A percentile compares a stretch with the other conserved stretches of the same genome.
These are phyloP conservation scores for Mionectes macconnelli DNA, from an alignment of 2,113 vertebrate species.

Conservation along the genomic window DNA sequence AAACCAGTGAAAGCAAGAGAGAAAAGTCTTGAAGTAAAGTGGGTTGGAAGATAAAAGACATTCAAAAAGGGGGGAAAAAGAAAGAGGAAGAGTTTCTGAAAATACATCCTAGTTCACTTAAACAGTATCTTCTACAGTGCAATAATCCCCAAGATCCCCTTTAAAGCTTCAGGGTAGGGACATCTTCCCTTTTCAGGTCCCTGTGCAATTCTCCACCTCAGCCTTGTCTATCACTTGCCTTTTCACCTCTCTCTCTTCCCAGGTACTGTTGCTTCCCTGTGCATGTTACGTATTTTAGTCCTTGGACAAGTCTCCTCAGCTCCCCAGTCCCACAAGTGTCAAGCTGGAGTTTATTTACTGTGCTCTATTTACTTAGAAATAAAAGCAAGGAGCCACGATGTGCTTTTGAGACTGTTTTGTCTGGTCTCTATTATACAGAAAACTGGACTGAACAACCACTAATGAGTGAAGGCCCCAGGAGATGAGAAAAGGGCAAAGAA, in stretches of 20 bases:
- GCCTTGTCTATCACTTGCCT: not conserved
- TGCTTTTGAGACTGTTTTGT: not conserved
- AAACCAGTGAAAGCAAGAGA: not conserved
- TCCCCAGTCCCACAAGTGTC: not conserved
- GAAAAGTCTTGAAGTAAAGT: not conserved
- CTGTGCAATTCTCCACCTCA: not conserved
- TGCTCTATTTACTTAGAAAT: not conserved
- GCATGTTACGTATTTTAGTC: not conserved
- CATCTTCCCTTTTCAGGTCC: not conserved
- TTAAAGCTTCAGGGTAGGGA: not conserved
- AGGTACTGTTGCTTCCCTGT: not conserved
- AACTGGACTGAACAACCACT: not conserved
- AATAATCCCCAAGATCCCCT: not conserved
- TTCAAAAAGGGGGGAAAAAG: not conserved
- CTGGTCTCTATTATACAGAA: not conserved
- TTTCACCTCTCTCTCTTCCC: not conserved
- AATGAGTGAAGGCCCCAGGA: not conserved
- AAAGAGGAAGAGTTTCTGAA: not conserved
- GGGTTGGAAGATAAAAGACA: not conserved
- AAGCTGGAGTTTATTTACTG: not conserved
- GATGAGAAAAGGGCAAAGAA: not conserved
- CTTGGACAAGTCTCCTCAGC: not conserved
- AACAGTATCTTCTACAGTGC: not conserved
- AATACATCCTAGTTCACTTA: not conserved
- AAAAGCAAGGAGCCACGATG: not conserved